Conservation (phyloP, 2,888 invertebrate genomes). For the Siphlonurus alternatus region DNA sequence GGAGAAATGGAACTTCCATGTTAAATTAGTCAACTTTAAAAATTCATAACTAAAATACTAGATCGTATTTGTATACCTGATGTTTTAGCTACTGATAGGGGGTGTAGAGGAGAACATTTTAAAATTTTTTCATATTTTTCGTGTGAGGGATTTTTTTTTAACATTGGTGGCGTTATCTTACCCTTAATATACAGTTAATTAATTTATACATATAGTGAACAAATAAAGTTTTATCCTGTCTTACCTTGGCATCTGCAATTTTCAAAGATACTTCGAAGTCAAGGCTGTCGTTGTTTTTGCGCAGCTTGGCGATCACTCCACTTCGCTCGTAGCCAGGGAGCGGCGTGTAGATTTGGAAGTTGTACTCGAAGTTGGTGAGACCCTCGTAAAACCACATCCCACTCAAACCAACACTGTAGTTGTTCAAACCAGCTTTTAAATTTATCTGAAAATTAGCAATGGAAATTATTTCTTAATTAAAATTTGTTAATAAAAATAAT, state of each 20-base stretch:
- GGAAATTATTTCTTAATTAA: conserved; percentile 4
- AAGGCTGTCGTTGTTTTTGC: conserved; percentile 38
- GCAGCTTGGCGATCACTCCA: conserved; percentile 52
- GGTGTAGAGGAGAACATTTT: too few species aligned
- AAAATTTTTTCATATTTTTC: too few species aligned
- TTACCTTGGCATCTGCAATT: conserved; percentile 48
- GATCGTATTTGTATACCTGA: too few species aligned
- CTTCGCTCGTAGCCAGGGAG: conserved; percentile 61
- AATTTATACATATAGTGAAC: too few species aligned
- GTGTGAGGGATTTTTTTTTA: too few species aligned
- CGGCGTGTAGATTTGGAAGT: conserved; percentile 60
- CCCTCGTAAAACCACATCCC: conserved; percentile 58
- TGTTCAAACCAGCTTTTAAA: conserved; percentile 58
- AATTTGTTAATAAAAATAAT: neutral
- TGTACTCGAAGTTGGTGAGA: conserved; percentile 55
- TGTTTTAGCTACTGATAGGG: too few species aligned
- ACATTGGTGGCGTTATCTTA: too few species aligned
- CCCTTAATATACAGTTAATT: too few species aligned
- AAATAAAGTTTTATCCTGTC: too few species aligned
- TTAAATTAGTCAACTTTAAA: too few species aligned
- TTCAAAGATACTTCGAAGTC: conserved; percentile 52
- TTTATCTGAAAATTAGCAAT: conserved; percentile 37
- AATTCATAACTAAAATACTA: too few species aligned
- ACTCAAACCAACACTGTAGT: conserved; percentile 53
- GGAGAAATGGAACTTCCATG: too few species aligned